A percentile compares a stretch with the other conserved stretches of the same genome.
These are phyloP conservation scores for Brachionus angularis DNA, from an alignment of 1,140 invertebrate species.

Conservation along the genomic window DNA sequence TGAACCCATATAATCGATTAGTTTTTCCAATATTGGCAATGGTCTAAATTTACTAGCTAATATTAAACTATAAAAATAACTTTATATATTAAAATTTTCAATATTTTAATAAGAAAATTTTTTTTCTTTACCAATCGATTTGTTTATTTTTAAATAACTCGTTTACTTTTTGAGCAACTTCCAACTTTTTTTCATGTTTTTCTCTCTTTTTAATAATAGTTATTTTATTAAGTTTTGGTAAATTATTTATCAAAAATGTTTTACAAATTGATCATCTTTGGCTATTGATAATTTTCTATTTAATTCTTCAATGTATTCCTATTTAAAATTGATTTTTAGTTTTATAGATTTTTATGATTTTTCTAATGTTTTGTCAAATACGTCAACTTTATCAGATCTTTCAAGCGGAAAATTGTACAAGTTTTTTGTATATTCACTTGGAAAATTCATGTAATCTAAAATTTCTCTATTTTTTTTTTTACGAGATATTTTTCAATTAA, in stretches of 20 bases:
- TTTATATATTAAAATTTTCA: neutral
- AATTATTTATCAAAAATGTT: too few species aligned
- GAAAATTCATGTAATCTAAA: conserved; percentile 68
- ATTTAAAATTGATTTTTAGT: neutral
- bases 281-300: conserved; percentile 28
- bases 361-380: neutral
- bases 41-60: conserved; percentile 80
- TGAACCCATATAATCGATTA: conserved; percentile 71
- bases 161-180: conserved; percentile 45
- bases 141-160: conserved; percentile 55
- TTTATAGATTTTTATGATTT: neutral
- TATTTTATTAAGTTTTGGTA: too few species aligned
- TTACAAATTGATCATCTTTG: conserved; percentile 13
- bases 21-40: conserved; percentile 67
- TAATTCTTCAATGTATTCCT: conserved; percentile 44
- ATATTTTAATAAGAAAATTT: neutral
- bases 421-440: conserved; percentile 47
- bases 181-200: conserved; percentile 46
- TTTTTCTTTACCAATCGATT: conserved; percentile 63
- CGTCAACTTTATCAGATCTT: conserved; percentile 44
- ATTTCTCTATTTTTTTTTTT: conserved; percentile 50
- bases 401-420: conserved; percentile 48
- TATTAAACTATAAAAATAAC: conserved; percentile 62
- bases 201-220: conserved; percentile 42
- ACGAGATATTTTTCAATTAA: conserved; percentile 17